phyloP scores from a whole-genome alignment of 2,113 vertebrate species.

The Rhea americana region DNA sequence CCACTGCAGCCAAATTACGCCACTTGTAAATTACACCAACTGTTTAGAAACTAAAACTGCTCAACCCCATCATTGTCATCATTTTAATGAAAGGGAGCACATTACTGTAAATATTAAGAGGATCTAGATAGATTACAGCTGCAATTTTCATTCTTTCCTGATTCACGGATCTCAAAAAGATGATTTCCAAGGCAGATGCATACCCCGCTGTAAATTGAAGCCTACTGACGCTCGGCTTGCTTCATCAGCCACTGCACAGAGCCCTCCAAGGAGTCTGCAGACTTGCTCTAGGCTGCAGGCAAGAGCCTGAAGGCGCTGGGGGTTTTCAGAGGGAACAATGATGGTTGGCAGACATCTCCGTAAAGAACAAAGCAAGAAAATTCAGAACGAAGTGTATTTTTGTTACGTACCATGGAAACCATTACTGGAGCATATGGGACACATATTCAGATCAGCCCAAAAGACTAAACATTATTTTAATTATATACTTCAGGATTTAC shows the following conservation, averaged over 20 bases:
- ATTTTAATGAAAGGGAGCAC: neutral
- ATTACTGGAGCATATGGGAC: neutral
- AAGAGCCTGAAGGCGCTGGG: neutral
- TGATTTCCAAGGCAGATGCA: neutral
- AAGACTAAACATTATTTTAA: neutral
- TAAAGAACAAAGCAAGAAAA: neutral
- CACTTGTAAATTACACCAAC: neutral
- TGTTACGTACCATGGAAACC: neutral
- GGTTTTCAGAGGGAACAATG: neutral
- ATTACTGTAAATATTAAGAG: neutral
- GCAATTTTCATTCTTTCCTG: conserved; percentile 24
- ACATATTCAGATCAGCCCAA: neutral
- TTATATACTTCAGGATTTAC: neutral
- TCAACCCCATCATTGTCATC: neutral
- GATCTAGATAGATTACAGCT: neutral
- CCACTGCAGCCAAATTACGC: neutral
- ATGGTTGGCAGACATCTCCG: neutral
- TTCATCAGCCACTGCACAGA: neutral
- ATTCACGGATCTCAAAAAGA: neutral
- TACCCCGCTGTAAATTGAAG: neutral
- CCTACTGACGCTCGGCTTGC: neutral
- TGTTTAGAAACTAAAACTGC: neutral
- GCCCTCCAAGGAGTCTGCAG: neutral
- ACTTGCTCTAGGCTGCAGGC: neutral
- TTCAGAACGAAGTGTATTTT: neutral